Evolutionary conservation across 2,797 vertebrate species (phyloP), one percentile per base, ranked within the genome.

Genomic region (Tangara arthus): DNA sequence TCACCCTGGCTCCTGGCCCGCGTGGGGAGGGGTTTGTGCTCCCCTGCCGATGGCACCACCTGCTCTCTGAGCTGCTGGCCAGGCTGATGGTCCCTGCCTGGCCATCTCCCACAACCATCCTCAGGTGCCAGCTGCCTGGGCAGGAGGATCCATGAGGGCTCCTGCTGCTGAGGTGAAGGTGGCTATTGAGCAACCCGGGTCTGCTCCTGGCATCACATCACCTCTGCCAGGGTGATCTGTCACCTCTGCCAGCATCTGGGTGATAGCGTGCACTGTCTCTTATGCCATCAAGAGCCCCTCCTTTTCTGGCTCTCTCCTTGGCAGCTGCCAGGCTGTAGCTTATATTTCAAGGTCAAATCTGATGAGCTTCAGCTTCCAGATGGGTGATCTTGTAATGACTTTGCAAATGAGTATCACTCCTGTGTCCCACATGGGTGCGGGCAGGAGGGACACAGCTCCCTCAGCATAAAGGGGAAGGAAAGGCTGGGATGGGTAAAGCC

Each of bases 351-450:
- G 79, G 78, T n/a, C 17, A 30, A 80, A 82, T 85, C 85, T 53
- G 56, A 85, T 73, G 59, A 80, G n/a, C n/a, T 85, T n/a, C 78
- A 75, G 6, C 60, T 93, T 92, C 82, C 78, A 73, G 63, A 34
- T 0, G 1, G n/a, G 35, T 59, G 84, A 92, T 82, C 84, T 53
- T 69, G 44, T 16, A 70, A 56, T 53, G 71, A 72, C 56, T 91
- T 91, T 85, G 39, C 46, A 63, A 71, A 88, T 0, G 5, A 37
- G 15, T 60, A n/a, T 26, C 0, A 0, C 49, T 86, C 12, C 37
- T 50, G 41, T 0, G 0, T 42, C 37, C 44, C 1, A 0, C 5
- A 4, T 32, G 61, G 57, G 14, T 4, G 11, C n/a, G 28, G 35
- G 8, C 1, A 6, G 44, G 49, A 27, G 57, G 80, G 41, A 60